Evolutionary conservation across 1,140 invertebrate species (phyloP), one percentile per base, ranked within the genome.

Genomic region (Aphelenchoides avenae): DNA sequence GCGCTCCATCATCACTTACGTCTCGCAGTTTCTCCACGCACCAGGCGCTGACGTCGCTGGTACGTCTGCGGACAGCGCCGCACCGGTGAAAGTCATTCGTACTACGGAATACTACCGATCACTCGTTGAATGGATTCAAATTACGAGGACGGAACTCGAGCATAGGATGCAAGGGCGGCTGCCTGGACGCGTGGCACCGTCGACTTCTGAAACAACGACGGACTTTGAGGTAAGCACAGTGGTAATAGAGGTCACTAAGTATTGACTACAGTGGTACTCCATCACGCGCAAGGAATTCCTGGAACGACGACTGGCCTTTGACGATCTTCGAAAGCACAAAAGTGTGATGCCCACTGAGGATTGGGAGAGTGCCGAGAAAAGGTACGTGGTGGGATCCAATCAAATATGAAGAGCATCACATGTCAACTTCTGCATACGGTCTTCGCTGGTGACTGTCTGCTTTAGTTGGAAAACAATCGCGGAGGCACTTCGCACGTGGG

Each of bases 1-100:
- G 76, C 89, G 91, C 79, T 96, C 91, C 30, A 89, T 99, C 61
- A 97, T 99, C 91, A 98, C 94, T 27, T 99, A 99, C 79, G 91
- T 98, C 37, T 91, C 94, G 33, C 91, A 97, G 81, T 98, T 97
- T 80, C 81, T 97, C n/a, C 27, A 41, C 65, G 7, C 36, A 61
- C 22, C 51, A 57, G 44, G 18, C 5, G 20, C 22, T n/a, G 5
- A 3, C 4, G 4, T 42, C 7, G 18, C 9, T 3, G 22, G 1
- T 13, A 22, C 13, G n/a, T 26, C 18, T 24, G 20, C 18, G 15
- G 46, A n/a, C 11, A 30, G 11, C 37, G 30, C 7, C 22, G 20
- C 18, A 22, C 15, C n/a, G n/a, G n/a, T n/a, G n/a, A n/a, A n/a
- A n/a, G n/a, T n/a, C n/a, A n/a, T n/a, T n/a, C n/a, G n/a, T n/a